Evolutionary conservation across 2,797 vertebrate species (phyloP).

Genomic region (Amblyraja radiata): DNA sequence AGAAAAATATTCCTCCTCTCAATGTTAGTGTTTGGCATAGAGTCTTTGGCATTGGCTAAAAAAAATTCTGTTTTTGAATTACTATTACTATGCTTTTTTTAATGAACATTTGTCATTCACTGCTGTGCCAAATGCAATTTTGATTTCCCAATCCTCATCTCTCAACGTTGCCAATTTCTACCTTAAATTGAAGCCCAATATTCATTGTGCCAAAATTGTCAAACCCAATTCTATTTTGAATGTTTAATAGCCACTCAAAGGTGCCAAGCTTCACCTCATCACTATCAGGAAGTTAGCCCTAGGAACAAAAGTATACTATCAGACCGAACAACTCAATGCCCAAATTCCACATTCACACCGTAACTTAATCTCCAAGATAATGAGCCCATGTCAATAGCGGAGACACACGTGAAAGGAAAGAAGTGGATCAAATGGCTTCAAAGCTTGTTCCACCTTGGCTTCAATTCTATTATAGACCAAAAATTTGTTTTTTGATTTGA

Average conservation of each 20-base stretch:
- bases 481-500: no score
- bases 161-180: not conserved
- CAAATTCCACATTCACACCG: no score
- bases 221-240: not conserved
- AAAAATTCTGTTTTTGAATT: no score
- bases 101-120: not conserved
- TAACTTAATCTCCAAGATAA: no score
- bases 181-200: not conserved
- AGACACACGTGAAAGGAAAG: no score
- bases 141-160: not conserved
- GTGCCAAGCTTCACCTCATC: not conserved
- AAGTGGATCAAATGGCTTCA: no score
- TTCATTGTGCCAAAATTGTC: not conserved
- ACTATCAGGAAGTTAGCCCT: not conserved
- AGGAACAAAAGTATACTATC: no score
- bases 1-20: not conserved
- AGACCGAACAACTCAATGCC: no score
- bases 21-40: not conserved
- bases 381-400: no score
- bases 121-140: not conserved
- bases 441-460: no score
- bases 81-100: not conserved
- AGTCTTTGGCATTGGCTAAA: not conserved
- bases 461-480: no score
- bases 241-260: not conserved